A percentile compares a stretch with the other conserved stretches of the same genome.
These are phyloP conservation scores for Callipepla squamata DNA, from an alignment of 2,113 vertebrate genomes.

Conservation along the genomic window DNA sequence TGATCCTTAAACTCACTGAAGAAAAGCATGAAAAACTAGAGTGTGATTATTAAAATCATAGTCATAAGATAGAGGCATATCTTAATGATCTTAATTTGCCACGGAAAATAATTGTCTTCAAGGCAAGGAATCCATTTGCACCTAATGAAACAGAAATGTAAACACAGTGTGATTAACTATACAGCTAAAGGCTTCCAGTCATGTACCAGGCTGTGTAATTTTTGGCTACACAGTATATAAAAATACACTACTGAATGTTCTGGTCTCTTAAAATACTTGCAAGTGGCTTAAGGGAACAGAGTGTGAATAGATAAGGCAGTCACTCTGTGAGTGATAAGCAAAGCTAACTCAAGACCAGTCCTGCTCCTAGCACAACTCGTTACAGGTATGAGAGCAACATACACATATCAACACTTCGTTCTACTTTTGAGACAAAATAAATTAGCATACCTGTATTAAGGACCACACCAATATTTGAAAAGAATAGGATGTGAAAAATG, in stretches of 20 bases:
- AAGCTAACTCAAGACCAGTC: not conserved
- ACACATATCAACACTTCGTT: not conserved
- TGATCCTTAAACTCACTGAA: not conserved
- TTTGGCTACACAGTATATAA: conserved; percentile 26
- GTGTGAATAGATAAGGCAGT: not conserved
- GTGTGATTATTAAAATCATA: not conserved
- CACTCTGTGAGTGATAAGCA: not conserved
- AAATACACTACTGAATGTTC: conserved; percentile 23
- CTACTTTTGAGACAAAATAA: not conserved
- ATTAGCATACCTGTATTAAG: not conserved
- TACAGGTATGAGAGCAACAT: not conserved
- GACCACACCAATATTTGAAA: not conserved
- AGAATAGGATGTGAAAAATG: not conserved
- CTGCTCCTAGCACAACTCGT: not conserved
- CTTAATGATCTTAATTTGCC: not conserved
- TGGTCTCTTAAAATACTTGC: conserved; percentile 43
- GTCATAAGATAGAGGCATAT: not conserved
- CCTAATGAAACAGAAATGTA: conserved; percentile 25
- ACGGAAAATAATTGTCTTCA: conserved; percentile 10
- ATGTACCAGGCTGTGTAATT: not conserved
- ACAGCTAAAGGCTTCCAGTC: not conserved
- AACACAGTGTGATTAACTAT: conserved; percentile 34
- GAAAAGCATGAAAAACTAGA: not conserved
- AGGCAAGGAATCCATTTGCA: not conserved
- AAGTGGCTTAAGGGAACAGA: conserved; percentile 24